Conservation (phyloP, 2,888 invertebrate species). For the Rotaria sp. region DNA sequence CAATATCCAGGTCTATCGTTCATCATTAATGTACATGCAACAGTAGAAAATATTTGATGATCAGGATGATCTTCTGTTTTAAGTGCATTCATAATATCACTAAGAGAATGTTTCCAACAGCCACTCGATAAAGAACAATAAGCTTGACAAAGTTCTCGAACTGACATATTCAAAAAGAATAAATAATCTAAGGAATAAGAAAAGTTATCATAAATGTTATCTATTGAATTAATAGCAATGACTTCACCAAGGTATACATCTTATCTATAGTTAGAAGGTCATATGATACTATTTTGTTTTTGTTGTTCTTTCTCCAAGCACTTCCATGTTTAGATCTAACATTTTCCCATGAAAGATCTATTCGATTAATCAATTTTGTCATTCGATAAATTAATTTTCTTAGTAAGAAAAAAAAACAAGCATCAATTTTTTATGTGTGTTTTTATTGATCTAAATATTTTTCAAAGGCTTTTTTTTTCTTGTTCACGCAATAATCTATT, state of each 20-base stretch:
- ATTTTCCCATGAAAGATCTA: too few relatives aligned
- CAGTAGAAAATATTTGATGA: neutral
- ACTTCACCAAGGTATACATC: neutral
- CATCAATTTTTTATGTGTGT: neutral
- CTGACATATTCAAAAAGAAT: neutral
- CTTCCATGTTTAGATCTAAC: too few relatives aligned
- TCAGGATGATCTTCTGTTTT: neutral
- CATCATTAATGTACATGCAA: neutral
- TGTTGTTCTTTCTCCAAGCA: neutral
- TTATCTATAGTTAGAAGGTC: neutral
- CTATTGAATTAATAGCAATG: neutral
- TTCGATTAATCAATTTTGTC: too few relatives aligned
- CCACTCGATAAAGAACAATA: neutral
- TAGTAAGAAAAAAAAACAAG: neutral
- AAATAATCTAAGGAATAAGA: neutral
- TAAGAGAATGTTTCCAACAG: neutral
- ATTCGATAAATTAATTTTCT: too few relatives aligned
- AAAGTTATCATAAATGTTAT: neutral
- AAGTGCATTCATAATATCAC: neutral
- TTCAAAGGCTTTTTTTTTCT: neutral
- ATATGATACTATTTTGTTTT: neutral
- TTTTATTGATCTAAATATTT: constrained; percentile 4
- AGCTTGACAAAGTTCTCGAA: neutral
- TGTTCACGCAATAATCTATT: neutral
- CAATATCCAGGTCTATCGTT: neutral